Evolutionary conservation across 1,140 invertebrate species (phyloP).

Genomic region (Orchestia grillus): DNA sequence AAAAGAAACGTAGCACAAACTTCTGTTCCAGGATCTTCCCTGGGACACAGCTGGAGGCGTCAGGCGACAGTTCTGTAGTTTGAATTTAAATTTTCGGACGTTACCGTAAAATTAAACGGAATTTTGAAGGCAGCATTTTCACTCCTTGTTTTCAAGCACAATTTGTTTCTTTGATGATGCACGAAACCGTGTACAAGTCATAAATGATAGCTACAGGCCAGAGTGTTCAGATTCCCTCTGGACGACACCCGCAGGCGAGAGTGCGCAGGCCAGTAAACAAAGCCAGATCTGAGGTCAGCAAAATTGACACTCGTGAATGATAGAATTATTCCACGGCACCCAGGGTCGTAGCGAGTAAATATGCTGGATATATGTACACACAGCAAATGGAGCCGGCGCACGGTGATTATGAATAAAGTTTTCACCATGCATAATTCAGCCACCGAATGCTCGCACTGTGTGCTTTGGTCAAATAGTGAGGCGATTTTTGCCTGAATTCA

Average conservation of each 20-base stretch:
- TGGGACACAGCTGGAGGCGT: too few species aligned
- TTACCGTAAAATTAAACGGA: too few species aligned
- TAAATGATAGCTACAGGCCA: neutral
- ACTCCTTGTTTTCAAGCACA: too few species aligned
- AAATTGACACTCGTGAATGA: neutral
- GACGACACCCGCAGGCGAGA: neutral
- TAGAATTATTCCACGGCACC: neutral
- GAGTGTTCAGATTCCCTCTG: neutral
- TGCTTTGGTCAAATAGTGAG: neutral
- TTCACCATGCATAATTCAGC: neutral
- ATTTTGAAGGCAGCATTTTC: too few species aligned
- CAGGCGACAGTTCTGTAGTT: too few species aligned
- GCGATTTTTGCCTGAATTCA: neutral
- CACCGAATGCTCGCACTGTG: neutral
- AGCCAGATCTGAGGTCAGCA: neutral
- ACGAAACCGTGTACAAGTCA: neutral
- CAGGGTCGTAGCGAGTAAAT: neutral
- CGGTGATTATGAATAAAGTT: neutral
- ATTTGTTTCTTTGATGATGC: neutral
- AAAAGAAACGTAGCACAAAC: too few species aligned
- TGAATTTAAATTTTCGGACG: too few species aligned
- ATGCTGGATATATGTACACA: neutral
- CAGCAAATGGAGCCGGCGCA: neutral
- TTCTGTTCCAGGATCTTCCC: too few species aligned
- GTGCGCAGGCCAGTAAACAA: neutral